Percentiles rank a stretch among this genome's conserved stretches.
phyloP scores from a whole-genome alignment of 2,797 vertebrate genomes.

The Tadarida brasiliensis region DNA sequence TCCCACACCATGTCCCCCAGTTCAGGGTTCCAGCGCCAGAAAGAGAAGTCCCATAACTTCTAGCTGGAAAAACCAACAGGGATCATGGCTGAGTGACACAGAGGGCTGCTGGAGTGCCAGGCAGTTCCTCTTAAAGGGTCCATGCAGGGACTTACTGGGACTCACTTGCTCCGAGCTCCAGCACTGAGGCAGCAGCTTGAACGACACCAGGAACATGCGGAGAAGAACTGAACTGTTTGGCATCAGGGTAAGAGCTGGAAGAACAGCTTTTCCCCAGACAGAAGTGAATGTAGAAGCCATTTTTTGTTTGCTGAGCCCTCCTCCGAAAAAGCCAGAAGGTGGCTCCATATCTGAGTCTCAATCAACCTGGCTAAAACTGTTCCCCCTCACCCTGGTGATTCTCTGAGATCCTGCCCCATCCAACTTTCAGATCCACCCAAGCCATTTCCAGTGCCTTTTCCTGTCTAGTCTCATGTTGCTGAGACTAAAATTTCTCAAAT shows the following conservation, averaged over 20 bases:
- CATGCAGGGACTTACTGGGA: background rate
- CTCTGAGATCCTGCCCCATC: background rate
- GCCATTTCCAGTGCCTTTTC: background rate
- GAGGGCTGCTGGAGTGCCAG: background rate
- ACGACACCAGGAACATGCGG: background rate
- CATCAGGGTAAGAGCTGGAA: background rate
- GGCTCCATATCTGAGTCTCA: background rate
- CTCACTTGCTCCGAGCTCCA: background rate
- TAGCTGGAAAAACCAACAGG: no score
- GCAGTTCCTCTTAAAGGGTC: background rate
- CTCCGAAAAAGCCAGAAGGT: background rate
- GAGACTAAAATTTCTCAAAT: background rate
- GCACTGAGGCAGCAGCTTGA: background rate
- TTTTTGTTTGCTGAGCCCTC: background rate
- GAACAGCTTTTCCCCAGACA: background rate
- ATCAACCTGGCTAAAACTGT: background rate
- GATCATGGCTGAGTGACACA: background rate
- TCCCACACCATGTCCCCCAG: background rate
- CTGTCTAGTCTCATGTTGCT: background rate
- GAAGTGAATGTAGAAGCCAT: background rate
- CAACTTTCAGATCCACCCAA: background rate
- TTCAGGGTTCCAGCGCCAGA: background rate
- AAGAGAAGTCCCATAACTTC: no score
- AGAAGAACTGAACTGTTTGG: background rate
- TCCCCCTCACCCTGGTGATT: background rate